Conservation (phyloP, 2,797 vertebrate genomes). For the Sebastes reedi region DNA sequence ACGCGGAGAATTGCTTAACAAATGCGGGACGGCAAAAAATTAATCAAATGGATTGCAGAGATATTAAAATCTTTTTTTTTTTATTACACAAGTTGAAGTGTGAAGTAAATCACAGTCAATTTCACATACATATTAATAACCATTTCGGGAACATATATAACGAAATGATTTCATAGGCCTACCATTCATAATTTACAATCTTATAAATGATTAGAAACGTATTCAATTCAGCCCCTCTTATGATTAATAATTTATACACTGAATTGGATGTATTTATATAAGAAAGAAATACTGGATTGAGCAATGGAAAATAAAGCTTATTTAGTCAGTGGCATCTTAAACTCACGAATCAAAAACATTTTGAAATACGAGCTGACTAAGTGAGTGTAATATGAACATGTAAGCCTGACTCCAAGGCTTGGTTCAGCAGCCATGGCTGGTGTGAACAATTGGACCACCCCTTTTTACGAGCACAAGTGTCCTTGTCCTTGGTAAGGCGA, state of each 20-base stretch:
- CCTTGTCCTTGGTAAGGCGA: slow-evolving; percentile 79
- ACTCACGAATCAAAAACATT: not conserved
- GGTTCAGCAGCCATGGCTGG: slow-evolving; percentile 52
- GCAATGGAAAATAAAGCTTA: not conserved
- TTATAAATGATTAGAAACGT: not conserved
- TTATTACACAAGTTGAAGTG: not conserved
- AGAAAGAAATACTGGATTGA: not conserved
- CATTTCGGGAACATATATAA: not conserved
- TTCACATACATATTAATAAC: slow-evolving; percentile 8
- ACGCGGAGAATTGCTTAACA: slow-evolving; percentile 84
- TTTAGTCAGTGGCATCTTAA: not conserved
- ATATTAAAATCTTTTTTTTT: slow-evolving; percentile 33
- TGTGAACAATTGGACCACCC: slow-evolving; percentile 70
- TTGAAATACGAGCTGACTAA: slow-evolving; percentile 11
- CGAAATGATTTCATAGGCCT: not conserved
- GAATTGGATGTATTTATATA: not conserved
- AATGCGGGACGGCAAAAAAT: slow-evolving; percentile 44
- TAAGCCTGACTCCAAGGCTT: slow-evolving; percentile 50
- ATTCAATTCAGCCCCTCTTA: not conserved
- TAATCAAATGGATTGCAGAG: slow-evolving; percentile 34
- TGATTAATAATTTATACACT: not conserved
- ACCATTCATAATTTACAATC: not conserved
- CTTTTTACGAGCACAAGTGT: slow-evolving; percentile 78
- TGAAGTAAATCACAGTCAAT: slow-evolving; percentile 1
- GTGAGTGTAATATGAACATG: slow-evolving; percentile 20